These are phyloP conservation scores for Strigamia transsilvanica DNA, from an alignment of 2,888 invertebrate species.

Conservation along the genomic window DNA sequence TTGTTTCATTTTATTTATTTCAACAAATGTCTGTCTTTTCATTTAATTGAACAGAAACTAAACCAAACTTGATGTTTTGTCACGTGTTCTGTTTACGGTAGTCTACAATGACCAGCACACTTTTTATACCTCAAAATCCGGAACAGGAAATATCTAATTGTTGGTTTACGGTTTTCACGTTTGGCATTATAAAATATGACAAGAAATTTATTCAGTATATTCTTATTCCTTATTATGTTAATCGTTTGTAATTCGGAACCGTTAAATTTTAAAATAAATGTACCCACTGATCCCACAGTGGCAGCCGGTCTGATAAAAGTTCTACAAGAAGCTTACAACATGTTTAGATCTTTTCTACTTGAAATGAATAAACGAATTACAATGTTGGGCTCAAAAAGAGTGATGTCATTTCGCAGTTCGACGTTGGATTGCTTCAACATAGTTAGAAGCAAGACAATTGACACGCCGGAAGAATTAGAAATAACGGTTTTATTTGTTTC, in stretches of 20 bases:
- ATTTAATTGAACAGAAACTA: no score
- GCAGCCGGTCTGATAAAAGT: not conserved
- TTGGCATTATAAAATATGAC: not conserved
- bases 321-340: not conserved
- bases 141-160: no score
- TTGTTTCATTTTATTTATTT: no score
- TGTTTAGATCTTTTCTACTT: not conserved
- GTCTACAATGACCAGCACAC: not conserved
- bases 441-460: not conserved
- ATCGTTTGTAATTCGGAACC: not conserved
- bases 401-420: not conserved
- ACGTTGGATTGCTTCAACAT: not conserved
- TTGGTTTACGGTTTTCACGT: no score
- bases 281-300: not conserved
- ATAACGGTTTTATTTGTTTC: not conserved
- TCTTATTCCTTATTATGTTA: not conserved
- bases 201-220: not conserved
- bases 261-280: not conserved
- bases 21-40: no score
- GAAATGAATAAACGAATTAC: not conserved
- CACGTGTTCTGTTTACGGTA: not conserved
- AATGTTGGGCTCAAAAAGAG: not conserved
- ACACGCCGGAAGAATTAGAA: not conserved
- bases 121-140: no score
- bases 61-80: not conserved